phyloP scores from a whole-genome alignment of 2,797 vertebrate species.

The Pachyuromys duprasi region DNA sequence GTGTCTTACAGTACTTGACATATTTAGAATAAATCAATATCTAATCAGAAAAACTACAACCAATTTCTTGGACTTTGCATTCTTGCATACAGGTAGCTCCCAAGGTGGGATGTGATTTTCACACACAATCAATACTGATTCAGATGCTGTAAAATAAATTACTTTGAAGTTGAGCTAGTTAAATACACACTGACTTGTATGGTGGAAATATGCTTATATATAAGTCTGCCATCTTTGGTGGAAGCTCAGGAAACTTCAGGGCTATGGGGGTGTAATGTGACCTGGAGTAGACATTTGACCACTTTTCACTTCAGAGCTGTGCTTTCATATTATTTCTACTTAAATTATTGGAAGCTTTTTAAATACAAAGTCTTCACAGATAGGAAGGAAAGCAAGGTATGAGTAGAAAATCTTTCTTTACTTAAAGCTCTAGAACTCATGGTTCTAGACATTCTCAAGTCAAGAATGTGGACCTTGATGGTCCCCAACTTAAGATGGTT shows the following conservation, averaged over 20 bases:
- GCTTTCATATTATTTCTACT: neutral
- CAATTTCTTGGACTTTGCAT: neutral
- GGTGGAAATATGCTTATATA: neutral
- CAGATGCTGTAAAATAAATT: neutral
- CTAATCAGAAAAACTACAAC: neutral
- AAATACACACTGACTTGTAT: neutral
- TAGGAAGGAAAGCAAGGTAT: constrained; percentile 38
- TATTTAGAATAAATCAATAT: constrained; percentile 51
- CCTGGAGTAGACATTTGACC: neutral
- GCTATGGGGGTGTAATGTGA: neutral
- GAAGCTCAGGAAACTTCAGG: neutral
- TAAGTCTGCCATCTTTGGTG: neutral
- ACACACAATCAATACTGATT: neutral
- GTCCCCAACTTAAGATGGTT: neutral
- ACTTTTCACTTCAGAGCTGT: neutral
- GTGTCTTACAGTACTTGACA: neutral
- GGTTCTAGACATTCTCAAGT: neutral
- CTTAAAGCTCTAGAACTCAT: constrained; percentile 38
- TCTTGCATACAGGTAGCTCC: neutral
- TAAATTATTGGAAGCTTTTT: neutral
- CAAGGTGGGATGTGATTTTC: neutral
- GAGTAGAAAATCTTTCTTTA: neutral
- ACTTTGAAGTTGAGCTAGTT: neutral
- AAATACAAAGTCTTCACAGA: neutral
- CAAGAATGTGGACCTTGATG: constrained; percentile 5